Base-by-base conservation (phyloP, 2,888 invertebrate species). In the Drosophila fulvimacula region DNA sequence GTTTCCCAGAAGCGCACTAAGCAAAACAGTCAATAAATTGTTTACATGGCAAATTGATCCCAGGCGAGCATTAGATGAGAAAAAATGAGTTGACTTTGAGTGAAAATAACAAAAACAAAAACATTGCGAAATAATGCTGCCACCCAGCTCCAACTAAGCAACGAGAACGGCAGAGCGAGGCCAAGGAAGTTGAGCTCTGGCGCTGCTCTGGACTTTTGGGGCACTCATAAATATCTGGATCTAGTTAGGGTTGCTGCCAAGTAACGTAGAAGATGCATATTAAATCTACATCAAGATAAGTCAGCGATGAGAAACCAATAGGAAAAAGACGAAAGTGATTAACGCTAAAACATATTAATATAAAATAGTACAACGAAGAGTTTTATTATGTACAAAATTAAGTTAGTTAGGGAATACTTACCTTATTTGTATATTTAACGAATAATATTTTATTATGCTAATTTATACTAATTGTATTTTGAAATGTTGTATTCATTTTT, bases 1-100 rank as follows among this genome's bases (percentile, higher is more conserved):
- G 60, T 76, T 78, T 89, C 85, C 85, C 85, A 85, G 75, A 88
- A 89, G 89, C 85, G 78, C 89, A 86, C 85, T 86, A 85, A 86
- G 76, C 80, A 75, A 88, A 82, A 80, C 76, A 88, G 85, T 89
- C 89, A 86, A 89, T 86, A 89, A 86, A 86, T 86, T 89, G 89
- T 89, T 89, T 88, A 89, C 89, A 86, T 85, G 73, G 78, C 89
- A 89, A 86, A 86, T 89, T 86, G 85, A 82, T 89, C 85, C 85
- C 85, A 36, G 73, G 85, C 80, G 85, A 73, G 88, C 82, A 89
- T 86, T 86, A 89, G 85, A 88, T 89, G 85, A 87, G 88, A 68
- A 85, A 80, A 89, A 85, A 88, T 87, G 82, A 85, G 85, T 88
- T 86, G 86, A 88, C 87, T 84, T 86, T 90, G 88, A 83, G 79